A percentile compares a stretch with the other conserved stretches of the same genome.
Conservation (phyloP, 2,113 vertebrate genomes). For the Microcebus griseorufus region DNA sequence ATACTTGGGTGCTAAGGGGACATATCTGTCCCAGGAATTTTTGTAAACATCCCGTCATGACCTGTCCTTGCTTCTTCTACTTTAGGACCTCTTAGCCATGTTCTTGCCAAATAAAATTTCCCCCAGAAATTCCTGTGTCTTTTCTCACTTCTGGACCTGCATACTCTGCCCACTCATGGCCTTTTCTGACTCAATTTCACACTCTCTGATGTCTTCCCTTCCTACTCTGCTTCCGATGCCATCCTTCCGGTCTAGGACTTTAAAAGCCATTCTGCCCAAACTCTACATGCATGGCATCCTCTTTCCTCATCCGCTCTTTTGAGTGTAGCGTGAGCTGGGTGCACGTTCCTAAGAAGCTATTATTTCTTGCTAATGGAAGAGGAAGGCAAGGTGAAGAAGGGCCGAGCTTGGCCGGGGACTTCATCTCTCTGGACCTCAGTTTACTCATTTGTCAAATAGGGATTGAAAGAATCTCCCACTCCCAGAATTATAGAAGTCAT, state of each 20-base stretch:
- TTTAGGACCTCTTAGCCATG: neutral
- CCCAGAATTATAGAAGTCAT: too few relatives aligned
- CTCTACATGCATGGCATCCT: neutral
- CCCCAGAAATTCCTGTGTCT: neutral
- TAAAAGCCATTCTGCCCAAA: neutral
- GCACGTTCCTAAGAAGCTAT: neutral
- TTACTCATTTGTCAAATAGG: neutral
- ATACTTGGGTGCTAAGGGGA: neutral
- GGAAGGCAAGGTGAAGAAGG: neutral
- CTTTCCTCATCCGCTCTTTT: accelerated
- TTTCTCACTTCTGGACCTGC: neutral
- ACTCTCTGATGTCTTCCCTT: neutral
- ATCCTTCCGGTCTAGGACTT: neutral
- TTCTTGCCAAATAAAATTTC: neutral
- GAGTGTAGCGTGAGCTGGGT: neutral
- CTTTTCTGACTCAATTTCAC: too few relatives aligned
- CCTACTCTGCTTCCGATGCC: neutral
- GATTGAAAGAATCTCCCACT: neutral
- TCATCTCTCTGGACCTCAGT: neutral
- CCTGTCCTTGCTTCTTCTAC: too few relatives aligned
- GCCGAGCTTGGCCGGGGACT: neutral
- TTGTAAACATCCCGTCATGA: neutral
- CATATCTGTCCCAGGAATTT: neutral
- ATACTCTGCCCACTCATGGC: neutral
- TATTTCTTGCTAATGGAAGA: neutral